Evolutionary conservation across 2,113 vertebrate species (phyloP).

Genomic region (Syngnathus typhle): DNA sequence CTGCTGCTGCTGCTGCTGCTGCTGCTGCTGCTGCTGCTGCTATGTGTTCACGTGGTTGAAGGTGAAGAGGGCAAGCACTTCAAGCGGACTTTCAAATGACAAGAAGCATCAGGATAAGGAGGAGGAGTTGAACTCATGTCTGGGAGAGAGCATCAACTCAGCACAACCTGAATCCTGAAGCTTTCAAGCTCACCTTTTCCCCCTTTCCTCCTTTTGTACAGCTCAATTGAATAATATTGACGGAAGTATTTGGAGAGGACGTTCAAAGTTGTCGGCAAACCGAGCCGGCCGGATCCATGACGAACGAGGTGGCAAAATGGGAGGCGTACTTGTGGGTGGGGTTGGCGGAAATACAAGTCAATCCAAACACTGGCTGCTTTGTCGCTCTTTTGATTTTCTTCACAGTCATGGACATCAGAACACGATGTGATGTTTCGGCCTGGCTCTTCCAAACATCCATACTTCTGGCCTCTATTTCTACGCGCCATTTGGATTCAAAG

Average conservation of each 20-base stretch:
- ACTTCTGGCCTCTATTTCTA: not conserved
- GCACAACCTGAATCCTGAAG: too few species aligned
- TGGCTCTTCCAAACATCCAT: not conserved
- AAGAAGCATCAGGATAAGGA: too few species aligned
- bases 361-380: not conserved
- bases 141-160: too few species aligned
- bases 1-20: too few species aligned
- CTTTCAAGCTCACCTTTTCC: too few species aligned
- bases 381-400: not conserved
- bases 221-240: constrained; percentile 12
- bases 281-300: not conserved
- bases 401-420: not conserved
- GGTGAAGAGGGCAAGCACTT: too few species aligned
- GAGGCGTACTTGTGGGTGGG: not conserved
- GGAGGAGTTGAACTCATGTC: too few species aligned
- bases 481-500: not conserved
- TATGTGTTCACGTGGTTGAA: too few species aligned
- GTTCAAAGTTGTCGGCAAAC: not conserved
- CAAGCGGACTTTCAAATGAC: too few species aligned
- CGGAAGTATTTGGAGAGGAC: not conserved
- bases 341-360: too few species aligned
- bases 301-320: constrained; percentile 1
- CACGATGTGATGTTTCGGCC: not conserved
- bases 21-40: too few species aligned
- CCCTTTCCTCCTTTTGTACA: not conserved